phyloP scores from a whole-genome alignment of 2,797 vertebrate genomes.

The Rhinophrynus dorsalis region DNA sequence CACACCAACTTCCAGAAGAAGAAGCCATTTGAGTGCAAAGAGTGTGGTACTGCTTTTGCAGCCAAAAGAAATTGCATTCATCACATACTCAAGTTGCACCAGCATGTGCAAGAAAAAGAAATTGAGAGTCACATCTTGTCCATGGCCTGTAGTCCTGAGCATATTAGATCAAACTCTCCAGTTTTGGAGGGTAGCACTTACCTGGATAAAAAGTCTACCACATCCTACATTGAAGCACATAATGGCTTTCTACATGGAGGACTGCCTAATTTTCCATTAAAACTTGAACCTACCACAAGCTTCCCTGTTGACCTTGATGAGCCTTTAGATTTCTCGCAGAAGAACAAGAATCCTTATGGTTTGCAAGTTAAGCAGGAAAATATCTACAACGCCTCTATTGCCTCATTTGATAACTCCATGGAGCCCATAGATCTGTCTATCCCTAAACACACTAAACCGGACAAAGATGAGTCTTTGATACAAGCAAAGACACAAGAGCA shows the following conservation, averaged over 20 bases:
- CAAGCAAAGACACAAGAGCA: constrained; percentile 59
- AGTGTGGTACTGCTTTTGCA: constrained; percentile 86
- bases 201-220: constrained; percentile 59
- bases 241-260: constrained; percentile 69
- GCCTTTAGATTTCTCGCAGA: constrained; percentile 88
- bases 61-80: constrained; percentile 95
- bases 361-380: constrained; percentile 82
- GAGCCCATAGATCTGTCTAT: constrained; percentile 90
- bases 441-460: constrained; percentile 76
- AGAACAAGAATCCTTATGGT: constrained; percentile 64
- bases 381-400: constrained; percentile 57
- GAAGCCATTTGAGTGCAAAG: constrained; percentile 91
- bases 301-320: constrained; percentile 77
- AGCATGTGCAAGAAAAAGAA: constrained; percentile 87
- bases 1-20: constrained; percentile 88
- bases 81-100: constrained; percentile 93
- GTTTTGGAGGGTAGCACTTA: constrained; percentile 63
- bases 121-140: constrained; percentile 87
- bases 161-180: constrained; percentile 55
- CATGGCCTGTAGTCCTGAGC: constrained; percentile 61
- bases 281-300: constrained; percentile 76
- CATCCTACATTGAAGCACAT: constrained; percentile 63
- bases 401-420: constrained; percentile 72
- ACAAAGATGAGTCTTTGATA: constrained; percentile 51
- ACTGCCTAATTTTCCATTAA: constrained; percentile 68